Base-by-base conservation (phyloP, 2,888 invertebrate species). In the Drepana falcataria region DNA sequence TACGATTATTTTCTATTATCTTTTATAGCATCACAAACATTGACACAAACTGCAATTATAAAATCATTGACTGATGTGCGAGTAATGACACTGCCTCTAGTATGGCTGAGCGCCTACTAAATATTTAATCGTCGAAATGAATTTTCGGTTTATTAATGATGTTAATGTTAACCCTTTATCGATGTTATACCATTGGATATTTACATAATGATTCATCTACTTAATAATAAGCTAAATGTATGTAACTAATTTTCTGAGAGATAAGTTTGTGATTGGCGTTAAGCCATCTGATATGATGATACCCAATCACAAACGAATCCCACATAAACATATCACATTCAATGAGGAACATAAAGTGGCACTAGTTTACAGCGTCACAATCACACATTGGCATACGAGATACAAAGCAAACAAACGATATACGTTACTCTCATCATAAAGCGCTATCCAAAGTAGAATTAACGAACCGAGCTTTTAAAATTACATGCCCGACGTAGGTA, bases 391-490 rank as follows among this genome's bases (percentile, higher is more conserved):
- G 56, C 59, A 57, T 60, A 62, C 47, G 53, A 68, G 57, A 57
- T 61, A 62, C 48, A 51, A 68, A 68, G 67, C 69, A 55, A 60
- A 61, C 57, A 58, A 59, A 57, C 56, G n/a, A 48, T 41, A 56
- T 52, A 53, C 51, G 53, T 58, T 56, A 58, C 59, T 54, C 56
- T 55, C 55, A 58, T 57, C 56, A 44, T 48, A 55, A 55, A 59
- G 52, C 57, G 51, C 44, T 57, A 54, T 49, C 59, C 48, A 21
- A 49, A 56, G 48, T 56, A 51, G 51, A 48, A 55, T 47, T 55
- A 55, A 52, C 40, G 49, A 44, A 49, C 51, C 55, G 48, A 53
- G 59, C 48, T 55, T 48, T 57, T 56, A 58, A 58, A 51, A 21
- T 21, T 21, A 21, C 21, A 21, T 21, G 21, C 21, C 21, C 21